Evolutionary conservation across 2,888 invertebrate species (phyloP), one percentile per base, ranked within the genome.

Genomic region (Campopleginae sp.): DNA sequence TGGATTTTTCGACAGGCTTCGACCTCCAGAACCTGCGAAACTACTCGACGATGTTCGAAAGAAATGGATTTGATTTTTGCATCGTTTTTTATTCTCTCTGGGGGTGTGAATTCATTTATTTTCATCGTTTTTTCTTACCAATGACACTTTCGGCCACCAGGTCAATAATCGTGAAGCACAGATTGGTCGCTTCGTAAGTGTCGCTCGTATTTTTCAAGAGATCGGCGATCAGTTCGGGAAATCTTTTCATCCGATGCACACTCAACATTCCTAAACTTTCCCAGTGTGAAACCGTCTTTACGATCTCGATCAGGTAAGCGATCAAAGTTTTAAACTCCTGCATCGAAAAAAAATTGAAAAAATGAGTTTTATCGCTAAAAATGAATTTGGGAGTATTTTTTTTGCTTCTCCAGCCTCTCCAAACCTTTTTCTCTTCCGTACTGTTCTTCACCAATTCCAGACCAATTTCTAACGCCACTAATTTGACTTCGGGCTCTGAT

Each of bases 111-210:
- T 46, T 23, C 10, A 10, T 44, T 27, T 12, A 17, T 44, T 23
- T 27, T 44, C 23, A 65, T 78, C 31, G 70, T 72, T 23, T 58
- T 58, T 27, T 27, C 58, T 58, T 14, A 92, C 92, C 84, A 7
- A 88, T 77, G 65, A 89, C 70, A 70, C 87, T 88, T 23, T 87
- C 84, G 61, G 88, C 80, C 33, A 90, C 87, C 10, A 89, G 74
- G 82, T 92, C 88, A 19, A 92, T 86, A n/a, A 92, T 71, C 78
- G 89, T 88, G 54, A 91, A 90, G 80, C 91, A 92, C 27, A 93
- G 88, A 82, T 91, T 87, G 6, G 84, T 87, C 5, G 86, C 84
- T 12, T 85, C 82, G 66, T 84, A 58, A 70, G 86, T 89, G 38
- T 87, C 66, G 10, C 83, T 85, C 10, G 86, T 71, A 85, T 61